Conservation (phyloP, 2,113 vertebrate genomes). For the Actinemys pallida region DNA sequence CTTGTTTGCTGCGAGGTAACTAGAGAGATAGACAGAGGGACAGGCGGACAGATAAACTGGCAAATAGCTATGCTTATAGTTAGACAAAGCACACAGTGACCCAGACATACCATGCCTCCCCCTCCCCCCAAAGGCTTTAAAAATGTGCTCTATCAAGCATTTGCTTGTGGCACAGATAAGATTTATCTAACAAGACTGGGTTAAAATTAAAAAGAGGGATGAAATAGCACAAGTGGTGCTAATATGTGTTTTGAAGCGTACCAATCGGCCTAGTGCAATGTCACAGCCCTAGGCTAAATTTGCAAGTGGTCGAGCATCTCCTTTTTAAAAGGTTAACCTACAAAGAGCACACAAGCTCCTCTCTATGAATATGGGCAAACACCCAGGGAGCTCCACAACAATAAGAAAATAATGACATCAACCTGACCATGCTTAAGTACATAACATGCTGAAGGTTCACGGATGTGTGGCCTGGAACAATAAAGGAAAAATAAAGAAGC, state of each 20-base stretch:
- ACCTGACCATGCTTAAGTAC: constrained; percentile 94
- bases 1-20: constrained; percentile 52
- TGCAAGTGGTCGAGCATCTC: constrained; percentile 89
- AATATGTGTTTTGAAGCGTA: constrained; percentile 83
- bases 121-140: constrained; percentile 59
- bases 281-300: constrained; percentile 83
- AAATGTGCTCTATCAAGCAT: constrained; percentile 71
- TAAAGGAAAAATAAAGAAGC: constrained; percentile 85
- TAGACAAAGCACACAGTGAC: constrained; percentile 80
- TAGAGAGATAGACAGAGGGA: constrained; percentile 64
- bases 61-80: constrained; percentile 55
- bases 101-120: constrained; percentile 15
- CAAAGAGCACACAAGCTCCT: constrained; percentile 85
- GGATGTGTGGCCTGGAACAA: constrained; percentile 92
- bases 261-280: constrained; percentile 76
- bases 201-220: constrained; percentile 80
- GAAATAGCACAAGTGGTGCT: constrained; percentile 77
- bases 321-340: constrained; percentile 90
- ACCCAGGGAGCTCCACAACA: constrained; percentile 89
- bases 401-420: constrained; percentile 95
- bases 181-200: constrained; percentile 76
- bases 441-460: constrained; percentile 91
- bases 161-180: constrained; percentile 74
- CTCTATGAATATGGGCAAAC: constrained; percentile 86
- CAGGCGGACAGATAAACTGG: constrained; percentile 61